Evolutionary conservation across 2,797 vertebrate genomes (phyloP).

Genomic region (Carapus acus): DNA sequence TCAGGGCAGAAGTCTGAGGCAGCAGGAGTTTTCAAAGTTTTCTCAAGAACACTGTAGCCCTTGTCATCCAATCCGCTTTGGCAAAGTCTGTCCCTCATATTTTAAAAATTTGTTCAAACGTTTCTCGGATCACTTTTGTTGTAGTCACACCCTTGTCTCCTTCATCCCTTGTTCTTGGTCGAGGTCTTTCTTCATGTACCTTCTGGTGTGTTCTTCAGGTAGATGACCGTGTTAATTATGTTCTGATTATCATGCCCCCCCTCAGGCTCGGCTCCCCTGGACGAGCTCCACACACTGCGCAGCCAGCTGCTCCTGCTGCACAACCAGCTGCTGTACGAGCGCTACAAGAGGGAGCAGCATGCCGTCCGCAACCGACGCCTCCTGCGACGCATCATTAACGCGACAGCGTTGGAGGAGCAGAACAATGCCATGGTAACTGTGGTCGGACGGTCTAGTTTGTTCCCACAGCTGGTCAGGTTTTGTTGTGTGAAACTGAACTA

Average conservation of each 20-base stretch:
- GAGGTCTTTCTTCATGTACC: too few relatives aligned
- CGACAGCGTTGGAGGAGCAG: slow-evolving; percentile 92
- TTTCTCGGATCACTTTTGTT: too few relatives aligned
- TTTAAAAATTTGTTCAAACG: too few relatives aligned
- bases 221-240: slow-evolving; percentile 32
- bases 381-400: slow-evolving; percentile 88
- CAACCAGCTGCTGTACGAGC: slow-evolving; percentile 93
- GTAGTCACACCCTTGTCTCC: too few relatives aligned
- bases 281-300: slow-evolving; percentile 89
- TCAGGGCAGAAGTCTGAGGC: too few relatives aligned
- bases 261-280: slow-evolving; percentile 86
- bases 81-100: not conserved
- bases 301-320: slow-evolving; percentile 93
- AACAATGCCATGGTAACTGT: slow-evolving; percentile 91
- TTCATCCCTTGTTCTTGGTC: too few relatives aligned
- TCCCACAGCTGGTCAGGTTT: too few relatives aligned
- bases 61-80: not conserved
- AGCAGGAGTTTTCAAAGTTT: too few relatives aligned
- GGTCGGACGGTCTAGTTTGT: not conserved
- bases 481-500: too few relatives aligned
- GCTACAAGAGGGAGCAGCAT: slow-evolving; percentile 96
- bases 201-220: slow-evolving; percentile 1
- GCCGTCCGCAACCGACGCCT: slow-evolving; percentile 93
- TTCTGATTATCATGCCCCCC: slow-evolving; percentile 27
- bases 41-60: too few relatives aligned